phyloP scores from a whole-genome alignment of 2,113 vertebrate genomes.

The Rhinichthys klamathensis region DNA sequence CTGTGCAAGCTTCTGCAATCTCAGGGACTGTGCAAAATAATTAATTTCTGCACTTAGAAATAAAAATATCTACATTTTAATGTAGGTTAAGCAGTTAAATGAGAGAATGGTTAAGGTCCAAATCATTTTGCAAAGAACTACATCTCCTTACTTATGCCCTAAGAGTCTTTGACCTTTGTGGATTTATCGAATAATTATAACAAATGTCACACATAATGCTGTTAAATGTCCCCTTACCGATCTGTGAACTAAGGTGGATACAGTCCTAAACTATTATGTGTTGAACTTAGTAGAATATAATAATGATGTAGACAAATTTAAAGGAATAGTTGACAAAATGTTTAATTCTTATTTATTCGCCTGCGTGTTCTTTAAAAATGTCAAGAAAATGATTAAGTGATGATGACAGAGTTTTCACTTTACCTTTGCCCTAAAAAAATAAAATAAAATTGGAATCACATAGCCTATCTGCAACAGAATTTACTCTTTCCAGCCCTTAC shows the following conservation, averaged over 20 bases:
- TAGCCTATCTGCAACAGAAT: background rate
- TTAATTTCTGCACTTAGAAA: conserved; percentile 61
- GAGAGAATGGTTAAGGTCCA: background rate
- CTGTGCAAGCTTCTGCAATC: conserved; percentile 19
- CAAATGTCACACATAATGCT: conserved; percentile 10
- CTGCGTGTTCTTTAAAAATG: background rate
- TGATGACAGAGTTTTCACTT: background rate
- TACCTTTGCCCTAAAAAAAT: background rate
- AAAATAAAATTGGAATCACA: background rate
- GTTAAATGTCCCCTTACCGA: background rate
- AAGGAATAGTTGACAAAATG: background rate
- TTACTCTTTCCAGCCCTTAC: background rate
- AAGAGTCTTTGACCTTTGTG: conserved; percentile 12
- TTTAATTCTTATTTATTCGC: background rate
- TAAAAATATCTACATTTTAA: conserved; percentile 67
- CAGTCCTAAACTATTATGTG: background rate
- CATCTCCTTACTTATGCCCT: background rate
- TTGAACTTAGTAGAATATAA: background rate
- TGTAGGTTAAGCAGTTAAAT: background rate
- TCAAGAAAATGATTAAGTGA: background rate
- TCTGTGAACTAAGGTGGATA: background rate
- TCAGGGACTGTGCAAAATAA: conserved; percentile 8
- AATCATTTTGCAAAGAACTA: conserved; percentile 3
- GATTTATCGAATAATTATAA: conserved; percentile 10
- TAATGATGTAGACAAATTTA: background rate